Evolutionary conservation across 2,888 invertebrate genomes (phyloP).

Genomic region (Dryocosmus kuriphilus): DNA sequence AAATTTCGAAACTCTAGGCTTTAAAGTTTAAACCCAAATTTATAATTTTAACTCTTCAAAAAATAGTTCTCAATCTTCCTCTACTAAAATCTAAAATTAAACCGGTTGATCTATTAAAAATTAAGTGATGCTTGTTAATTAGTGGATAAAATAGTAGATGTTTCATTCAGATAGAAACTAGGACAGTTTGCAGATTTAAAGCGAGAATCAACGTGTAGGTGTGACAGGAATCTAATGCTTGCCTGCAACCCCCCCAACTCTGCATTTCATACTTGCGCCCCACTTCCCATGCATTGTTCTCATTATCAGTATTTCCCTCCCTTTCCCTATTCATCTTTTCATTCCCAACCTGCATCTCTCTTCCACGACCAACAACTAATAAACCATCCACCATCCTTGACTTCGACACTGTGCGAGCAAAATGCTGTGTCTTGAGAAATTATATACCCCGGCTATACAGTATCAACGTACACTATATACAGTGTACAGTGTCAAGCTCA

Average conservation of each 20-base stretch:
- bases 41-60: no score
- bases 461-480: no score
- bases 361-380: slow-evolving; percentile 40
- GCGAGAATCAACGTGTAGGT: slow-evolving; percentile 7
- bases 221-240: slow-evolving; percentile 14
- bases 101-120: neutral
- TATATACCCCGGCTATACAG: slow-evolving; percentile 48
- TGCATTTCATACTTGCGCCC: slow-evolving; percentile 42
- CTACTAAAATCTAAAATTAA: no score
- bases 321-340: slow-evolving; percentile 48
- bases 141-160: neutral
- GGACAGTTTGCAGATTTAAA: slow-evolving; percentile 1
- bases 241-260: slow-evolving; percentile 23
- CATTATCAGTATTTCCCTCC: slow-evolving; percentile 55
- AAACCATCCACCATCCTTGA: slow-evolving; percentile 53
- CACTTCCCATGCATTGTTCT: slow-evolving; percentile 58
- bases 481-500: slow-evolving; percentile 29
- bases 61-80: no score
- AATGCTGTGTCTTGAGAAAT: slow-evolving; percentile 48
- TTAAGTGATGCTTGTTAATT: neutral
- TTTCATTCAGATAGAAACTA: neutral
- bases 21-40: no score
- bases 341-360: slow-evolving; percentile 28
- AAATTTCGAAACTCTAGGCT: no score
- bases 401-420: slow-evolving; percentile 12